Evolutionary conservation across 2,113 vertebrate genomes (phyloP).

Genomic region (Urocynchramus pylzowi): DNA sequence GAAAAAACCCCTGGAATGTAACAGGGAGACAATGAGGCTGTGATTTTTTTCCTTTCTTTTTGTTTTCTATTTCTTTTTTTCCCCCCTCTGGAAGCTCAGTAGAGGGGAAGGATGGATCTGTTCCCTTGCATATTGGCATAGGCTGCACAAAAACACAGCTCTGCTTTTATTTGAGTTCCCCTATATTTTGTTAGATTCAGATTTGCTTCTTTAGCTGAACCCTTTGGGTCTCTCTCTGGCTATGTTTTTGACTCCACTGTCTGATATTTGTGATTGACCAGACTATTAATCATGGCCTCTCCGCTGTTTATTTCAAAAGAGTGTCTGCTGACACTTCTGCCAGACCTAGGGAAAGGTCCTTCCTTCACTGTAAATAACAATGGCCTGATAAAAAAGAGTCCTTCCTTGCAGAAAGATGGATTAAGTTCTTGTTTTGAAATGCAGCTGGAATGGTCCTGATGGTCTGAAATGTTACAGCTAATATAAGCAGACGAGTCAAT

Average conservation of each 20-base stretch:
- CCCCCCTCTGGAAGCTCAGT: neutral
- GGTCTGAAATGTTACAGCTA: slow-evolving; percentile 45
- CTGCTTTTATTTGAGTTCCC: neutral
- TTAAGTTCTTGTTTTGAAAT: slow-evolving; percentile 31
- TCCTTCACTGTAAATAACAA: neutral
- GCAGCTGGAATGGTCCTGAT: slow-evolving; percentile 20
- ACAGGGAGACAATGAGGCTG: neutral
- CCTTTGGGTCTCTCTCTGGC: neutral
- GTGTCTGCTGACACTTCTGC: neutral
- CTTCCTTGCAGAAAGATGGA: slow-evolving; percentile 13
- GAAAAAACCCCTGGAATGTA: slow-evolving; percentile 1
- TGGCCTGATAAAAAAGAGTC: neutral
- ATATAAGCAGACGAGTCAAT: slow-evolving; percentile 62
- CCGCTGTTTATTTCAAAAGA: neutral
- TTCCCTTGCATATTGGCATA: neutral
- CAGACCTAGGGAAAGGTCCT: neutral
- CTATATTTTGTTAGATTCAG: neutral
- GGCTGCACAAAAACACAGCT: neutral
- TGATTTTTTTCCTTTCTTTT: neutral
- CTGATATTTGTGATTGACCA: neutral
- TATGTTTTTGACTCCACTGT: neutral
- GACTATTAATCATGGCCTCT: neutral
- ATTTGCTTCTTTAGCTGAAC: neutral
- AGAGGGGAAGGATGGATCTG: neutral
- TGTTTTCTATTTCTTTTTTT: too few relatives aligned